These are phyloP conservation scores for Palythoa caribaeorum DNA, from an alignment of 92 coral and sea anemone genomes.

Conservation along the genomic window DNA sequence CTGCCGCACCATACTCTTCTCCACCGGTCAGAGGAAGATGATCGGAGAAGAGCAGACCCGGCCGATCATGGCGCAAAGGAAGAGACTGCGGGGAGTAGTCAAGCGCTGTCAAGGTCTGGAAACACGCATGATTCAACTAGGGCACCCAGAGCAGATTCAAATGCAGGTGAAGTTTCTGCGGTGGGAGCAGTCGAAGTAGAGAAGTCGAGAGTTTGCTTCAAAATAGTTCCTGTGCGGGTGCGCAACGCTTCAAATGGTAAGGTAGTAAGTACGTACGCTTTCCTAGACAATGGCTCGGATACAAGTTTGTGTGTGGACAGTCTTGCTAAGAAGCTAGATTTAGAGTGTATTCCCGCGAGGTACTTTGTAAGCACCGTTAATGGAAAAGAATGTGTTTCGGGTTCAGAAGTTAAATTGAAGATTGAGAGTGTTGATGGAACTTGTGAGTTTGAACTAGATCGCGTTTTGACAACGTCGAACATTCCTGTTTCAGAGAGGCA, in stretches of 20 bases:
- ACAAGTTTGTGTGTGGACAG: conserved; percentile 59
- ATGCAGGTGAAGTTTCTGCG: conserved; percentile 6
- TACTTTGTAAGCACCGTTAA: conserved; percentile 62
- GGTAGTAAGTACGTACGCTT: conserved; percentile 62
- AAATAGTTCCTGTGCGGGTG: conserved; percentile 67
- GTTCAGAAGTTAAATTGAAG: conserved; percentile 51
- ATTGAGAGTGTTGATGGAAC: conserved; percentile 59
- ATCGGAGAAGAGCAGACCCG: conserved; percentile 28
- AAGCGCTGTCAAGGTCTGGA: conserved; percentile 32
- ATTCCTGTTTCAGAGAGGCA: conserved; percentile 66
- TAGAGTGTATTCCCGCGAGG: conserved; percentile 36
- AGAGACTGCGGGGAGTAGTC: conserved; percentile 31
- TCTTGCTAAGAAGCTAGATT: conserved; percentile 50
- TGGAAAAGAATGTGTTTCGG: conserved; percentile 46
- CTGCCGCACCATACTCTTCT: conserved; percentile 49
- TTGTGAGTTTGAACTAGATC: conserved; percentile 56
- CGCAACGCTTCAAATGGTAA: conserved; percentile 49
- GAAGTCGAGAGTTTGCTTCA: conserved; percentile 55
- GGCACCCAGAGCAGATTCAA: conserved; percentile 23
- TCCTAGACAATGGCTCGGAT: conserved; percentile 71
- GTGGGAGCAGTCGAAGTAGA: conserved; percentile 18
- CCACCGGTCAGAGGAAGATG: conserved; percentile 35
- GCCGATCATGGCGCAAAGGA: conserved; percentile 26
- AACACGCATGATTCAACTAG: conserved; percentile 23
- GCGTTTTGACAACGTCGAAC: conserved; percentile 62